Conservation (phyloP, 1,140 invertebrate genomes). For the Palaemon carinicauda region DNA sequence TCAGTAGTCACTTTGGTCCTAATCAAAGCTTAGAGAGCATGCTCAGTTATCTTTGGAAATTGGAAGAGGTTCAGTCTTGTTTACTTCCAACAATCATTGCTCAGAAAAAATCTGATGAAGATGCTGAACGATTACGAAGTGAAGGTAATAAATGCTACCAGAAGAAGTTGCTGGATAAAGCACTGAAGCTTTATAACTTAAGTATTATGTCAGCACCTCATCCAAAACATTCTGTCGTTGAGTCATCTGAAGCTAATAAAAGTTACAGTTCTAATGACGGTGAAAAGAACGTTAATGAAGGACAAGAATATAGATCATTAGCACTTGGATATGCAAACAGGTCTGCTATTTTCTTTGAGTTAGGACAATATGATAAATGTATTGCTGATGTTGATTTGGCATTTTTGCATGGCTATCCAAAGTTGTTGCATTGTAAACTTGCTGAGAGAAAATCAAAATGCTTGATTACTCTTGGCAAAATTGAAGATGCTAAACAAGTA, state of each 20-base stretch:
- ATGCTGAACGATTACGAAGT: constrained; percentile 18
- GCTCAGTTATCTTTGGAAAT: constrained; percentile 32
- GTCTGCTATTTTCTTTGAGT: constrained; percentile 31
- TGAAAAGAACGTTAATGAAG: background rate
- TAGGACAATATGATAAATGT: constrained; percentile 30
- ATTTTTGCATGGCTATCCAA: constrained; percentile 30
- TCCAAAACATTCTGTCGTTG: background rate
- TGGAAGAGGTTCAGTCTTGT: constrained; percentile 1
- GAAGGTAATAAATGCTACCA: constrained; percentile 38
- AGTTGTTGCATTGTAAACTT: constrained; percentile 30
- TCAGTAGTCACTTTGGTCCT: constrained; percentile 26
- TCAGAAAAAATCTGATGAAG: constrained; percentile 19
- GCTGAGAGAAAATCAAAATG: constrained; percentile 45
- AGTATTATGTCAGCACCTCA: constrained; percentile 32
- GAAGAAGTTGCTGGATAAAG: constrained; percentile 28
- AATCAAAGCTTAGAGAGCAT: background rate
- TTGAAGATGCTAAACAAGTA: constrained; percentile 5
- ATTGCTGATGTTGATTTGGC: constrained; percentile 24
- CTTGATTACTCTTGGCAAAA: constrained; percentile 2
- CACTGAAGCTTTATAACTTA: constrained; percentile 17
- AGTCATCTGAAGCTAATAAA: background rate
- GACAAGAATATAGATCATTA: background rate
- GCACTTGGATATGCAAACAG: constrained; percentile 39
- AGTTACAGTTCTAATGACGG: background rate
- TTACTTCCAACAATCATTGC: background rate